Base-by-base conservation (phyloP, 1,140 invertebrate genomes). In the Drosophila funebris region DNA sequence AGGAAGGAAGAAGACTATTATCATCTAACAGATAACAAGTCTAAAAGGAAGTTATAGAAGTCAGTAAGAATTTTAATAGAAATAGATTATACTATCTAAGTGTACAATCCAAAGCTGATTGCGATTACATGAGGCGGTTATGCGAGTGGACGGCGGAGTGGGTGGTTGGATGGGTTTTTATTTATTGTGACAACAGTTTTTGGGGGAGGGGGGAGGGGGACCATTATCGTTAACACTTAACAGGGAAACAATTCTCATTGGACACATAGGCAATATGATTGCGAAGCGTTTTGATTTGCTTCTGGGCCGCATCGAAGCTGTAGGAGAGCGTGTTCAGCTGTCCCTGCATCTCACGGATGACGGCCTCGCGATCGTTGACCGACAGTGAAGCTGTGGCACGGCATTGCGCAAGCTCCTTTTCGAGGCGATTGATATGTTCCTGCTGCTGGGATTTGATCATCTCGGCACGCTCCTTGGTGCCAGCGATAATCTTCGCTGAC, bases 401-500 rank as follows among this genome's bases (percentile, higher is more conserved):
- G 72, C 94, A 94, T 52, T 94, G 94, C 0, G 94, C 94, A 46
- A 95, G 64, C 78, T 95, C 94, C 69, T 93, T 92, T 76, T 95
- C 95, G 78, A 95, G 90, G 36, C 94, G 93, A 20, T 93, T 92
- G 33, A 95, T 94, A 76, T 95, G 93, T 7, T 92, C 92, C 78
- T 95, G 94, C 85, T 94, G 92, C 8, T 93, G 92, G 72, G 92
- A 90, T 31, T 94, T 92, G 1, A 94, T 92, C 1, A 93, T 92
- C 68, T 96, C 95, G 7, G 94, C 94, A 33, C 95, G 92, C 48
- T 95, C 95, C 63, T 95, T 95, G 7, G 94, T 94, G 11, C 95
- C 92, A 1, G 94, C 93, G 0, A 96, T 93, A 64, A 96, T 95
- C 44, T 95, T 92, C 0, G 95, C 95, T 0, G 95, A 95, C 75